phyloP scores from a whole-genome alignment of 2,888 invertebrate genomes.

The Agriopis marginaria region DNA sequence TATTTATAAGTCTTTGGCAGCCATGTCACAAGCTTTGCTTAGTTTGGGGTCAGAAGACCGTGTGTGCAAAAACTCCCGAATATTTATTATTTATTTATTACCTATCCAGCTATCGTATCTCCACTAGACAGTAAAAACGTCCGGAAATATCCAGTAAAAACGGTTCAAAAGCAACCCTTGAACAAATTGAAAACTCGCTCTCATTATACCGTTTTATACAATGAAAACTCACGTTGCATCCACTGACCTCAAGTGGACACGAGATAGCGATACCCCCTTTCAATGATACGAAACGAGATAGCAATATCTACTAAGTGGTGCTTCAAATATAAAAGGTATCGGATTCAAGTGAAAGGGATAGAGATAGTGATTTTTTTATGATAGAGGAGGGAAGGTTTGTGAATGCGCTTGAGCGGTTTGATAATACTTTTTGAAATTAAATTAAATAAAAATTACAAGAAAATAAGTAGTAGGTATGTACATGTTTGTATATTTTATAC shows the following conservation, averaged over 20 bases:
- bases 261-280: constrained; percentile 53
- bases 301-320: constrained; percentile 64
- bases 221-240: constrained; percentile 75
- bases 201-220: constrained; percentile 68
- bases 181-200: constrained; percentile 52
- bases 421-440: too few species aligned
- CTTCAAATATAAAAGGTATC: constrained; percentile 83
- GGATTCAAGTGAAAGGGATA: constrained; percentile 58
- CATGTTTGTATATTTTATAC: too few species aligned
- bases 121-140: constrained; percentile 26
- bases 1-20: too few species aligned
- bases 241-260: constrained; percentile 69
- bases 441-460: too few species aligned
- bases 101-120: background rate
- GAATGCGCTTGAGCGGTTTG: constrained; percentile 5
- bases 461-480: too few species aligned
- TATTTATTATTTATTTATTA: too few species aligned
- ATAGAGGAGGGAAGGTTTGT: constrained; percentile 35
- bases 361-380: constrained; percentile 37
- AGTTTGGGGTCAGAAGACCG: too few species aligned
- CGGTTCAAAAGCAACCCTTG: constrained; percentile 48
- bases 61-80: too few species aligned
- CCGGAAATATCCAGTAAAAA: constrained; percentile 42
- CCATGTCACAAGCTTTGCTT: too few species aligned
- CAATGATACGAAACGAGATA: constrained; percentile 58